Conservation (phyloP, 2,113 vertebrate genomes). For the Nematolebias whitei region DNA sequence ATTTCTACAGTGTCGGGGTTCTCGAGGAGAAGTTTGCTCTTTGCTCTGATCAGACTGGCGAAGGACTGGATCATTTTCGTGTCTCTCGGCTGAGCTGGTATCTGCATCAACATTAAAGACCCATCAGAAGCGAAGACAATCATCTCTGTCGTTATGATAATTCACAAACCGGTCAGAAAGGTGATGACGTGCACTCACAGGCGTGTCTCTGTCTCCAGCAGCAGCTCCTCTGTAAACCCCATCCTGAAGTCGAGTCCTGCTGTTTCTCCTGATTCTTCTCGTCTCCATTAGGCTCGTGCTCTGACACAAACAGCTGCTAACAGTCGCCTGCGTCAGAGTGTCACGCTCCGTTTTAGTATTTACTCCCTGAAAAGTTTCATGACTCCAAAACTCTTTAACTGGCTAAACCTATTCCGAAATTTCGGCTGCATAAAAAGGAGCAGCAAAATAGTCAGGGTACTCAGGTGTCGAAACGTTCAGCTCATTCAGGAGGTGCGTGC, state of each 20-base stretch:
- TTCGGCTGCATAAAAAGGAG: too few relatives aligned
- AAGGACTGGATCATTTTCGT: slow-evolving; percentile 64
- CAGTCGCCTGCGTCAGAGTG: background rate
- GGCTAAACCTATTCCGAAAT: too few relatives aligned
- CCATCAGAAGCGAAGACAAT: background rate
- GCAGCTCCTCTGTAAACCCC: slow-evolving; percentile 47
- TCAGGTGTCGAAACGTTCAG: too few relatives aligned
- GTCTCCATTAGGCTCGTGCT: slow-evolving; percentile 41
- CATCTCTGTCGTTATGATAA: background rate
- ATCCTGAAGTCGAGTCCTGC: slow-evolving; percentile 62
- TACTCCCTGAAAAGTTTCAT: background rate
- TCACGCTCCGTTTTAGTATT: background rate
- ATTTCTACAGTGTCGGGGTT: slow-evolving; percentile 70
- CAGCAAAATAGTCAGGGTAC: too few relatives aligned
- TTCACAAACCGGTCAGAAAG: background rate
- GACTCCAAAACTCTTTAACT: too few relatives aligned
- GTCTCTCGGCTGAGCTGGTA: slow-evolving; percentile 50
- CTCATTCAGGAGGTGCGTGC: too few relatives aligned
- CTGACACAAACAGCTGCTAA: background rate
- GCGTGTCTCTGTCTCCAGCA: slow-evolving; percentile 55
- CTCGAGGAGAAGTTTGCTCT: slow-evolving; percentile 69
- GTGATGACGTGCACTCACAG: slow-evolving; percentile 43
- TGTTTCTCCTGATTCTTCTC: slow-evolving; percentile 63
- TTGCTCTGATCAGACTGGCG: slow-evolving; percentile 68
- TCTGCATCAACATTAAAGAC: slow-evolving; percentile 33